Conservation (phyloP, 2,113 vertebrate species). For the Trichechus manatus region DNA sequence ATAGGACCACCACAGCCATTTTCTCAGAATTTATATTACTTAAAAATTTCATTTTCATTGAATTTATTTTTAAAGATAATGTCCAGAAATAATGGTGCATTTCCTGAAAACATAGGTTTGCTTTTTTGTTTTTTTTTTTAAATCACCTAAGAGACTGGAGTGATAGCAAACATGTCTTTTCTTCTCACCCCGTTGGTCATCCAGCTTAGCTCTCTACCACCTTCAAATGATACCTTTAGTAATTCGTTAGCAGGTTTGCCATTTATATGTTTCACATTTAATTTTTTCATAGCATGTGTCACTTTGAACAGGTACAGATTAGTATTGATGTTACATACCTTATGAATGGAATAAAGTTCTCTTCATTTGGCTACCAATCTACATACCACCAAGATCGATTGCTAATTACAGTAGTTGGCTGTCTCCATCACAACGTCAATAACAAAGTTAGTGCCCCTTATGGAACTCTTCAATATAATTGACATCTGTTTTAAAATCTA, state of each 20-base stretch:
- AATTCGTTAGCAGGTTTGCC: background rate
- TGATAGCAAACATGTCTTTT: background rate
- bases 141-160: background rate
- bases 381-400: slow-evolving; percentile 26
- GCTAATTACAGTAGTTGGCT: slow-evolving; percentile 74
- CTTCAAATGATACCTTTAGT: background rate
- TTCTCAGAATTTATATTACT: background rate
- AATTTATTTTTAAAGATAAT: slow-evolving; percentile 6
- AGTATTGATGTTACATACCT: background rate
- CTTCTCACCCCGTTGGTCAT: background rate
- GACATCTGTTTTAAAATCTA: slow-evolving; percentile 77
- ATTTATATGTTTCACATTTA: background rate
- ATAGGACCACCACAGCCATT: background rate
- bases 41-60: background rate
- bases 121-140: background rate
- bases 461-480: slow-evolving; percentile 75
- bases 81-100: background rate
- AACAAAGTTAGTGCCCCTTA: slow-evolving; percentile 59
- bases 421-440: slow-evolving; percentile 70
- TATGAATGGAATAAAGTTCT: background rate
- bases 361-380: slow-evolving; percentile 21
- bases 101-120: background rate
- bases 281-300: background rate
- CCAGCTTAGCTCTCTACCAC: background rate
- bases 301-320: background rate